These are phyloP conservation scores for Cavia porcellus DNA, from an alignment of 2,113 vertebrate genomes.

Conservation along the genomic window DNA sequence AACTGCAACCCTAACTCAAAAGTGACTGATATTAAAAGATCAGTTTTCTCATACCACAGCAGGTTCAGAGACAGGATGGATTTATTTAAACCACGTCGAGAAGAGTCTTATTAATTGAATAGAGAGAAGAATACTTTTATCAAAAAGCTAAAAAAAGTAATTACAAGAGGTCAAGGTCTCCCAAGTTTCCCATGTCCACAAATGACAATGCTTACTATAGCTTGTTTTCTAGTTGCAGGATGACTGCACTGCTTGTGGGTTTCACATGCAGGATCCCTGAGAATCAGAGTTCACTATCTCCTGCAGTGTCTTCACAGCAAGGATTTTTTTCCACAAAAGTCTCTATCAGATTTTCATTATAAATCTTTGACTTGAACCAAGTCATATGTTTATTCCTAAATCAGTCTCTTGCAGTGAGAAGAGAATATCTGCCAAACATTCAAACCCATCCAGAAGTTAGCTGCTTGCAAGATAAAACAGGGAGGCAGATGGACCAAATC, in stretches of 20 bases:
- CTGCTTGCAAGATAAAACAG: not conserved
- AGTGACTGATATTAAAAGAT: not conserved
- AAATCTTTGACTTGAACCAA: not conserved
- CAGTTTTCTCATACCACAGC: not conserved
- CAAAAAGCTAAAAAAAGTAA: not conserved
- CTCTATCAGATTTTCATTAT: not conserved
- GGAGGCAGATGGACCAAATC: not conserved
- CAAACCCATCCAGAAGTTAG: not conserved
- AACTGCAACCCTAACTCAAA: not conserved
- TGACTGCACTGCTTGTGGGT: not conserved
- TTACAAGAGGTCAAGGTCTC: not conserved
- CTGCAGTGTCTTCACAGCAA: not conserved
- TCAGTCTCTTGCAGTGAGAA: not conserved
- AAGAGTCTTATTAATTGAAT: not conserved
- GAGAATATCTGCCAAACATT: not conserved
- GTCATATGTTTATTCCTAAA: not conserved
- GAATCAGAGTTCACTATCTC: not conserved
- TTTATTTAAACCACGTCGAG: not conserved
- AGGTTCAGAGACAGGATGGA: not conserved
- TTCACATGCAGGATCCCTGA: not conserved
- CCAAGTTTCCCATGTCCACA: not conserved
- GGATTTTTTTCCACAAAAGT: not conserved
- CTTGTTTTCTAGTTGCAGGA: not conserved
- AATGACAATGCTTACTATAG: rapidly evolving
- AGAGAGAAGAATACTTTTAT: not conserved